Percentiles rank a stretch among this genome's conserved stretches.
These are phyloP conservation scores for Pemphigus obesinymphae DNA, from an alignment of 1,140 invertebrate genomes.

Conservation along the genomic window DNA sequence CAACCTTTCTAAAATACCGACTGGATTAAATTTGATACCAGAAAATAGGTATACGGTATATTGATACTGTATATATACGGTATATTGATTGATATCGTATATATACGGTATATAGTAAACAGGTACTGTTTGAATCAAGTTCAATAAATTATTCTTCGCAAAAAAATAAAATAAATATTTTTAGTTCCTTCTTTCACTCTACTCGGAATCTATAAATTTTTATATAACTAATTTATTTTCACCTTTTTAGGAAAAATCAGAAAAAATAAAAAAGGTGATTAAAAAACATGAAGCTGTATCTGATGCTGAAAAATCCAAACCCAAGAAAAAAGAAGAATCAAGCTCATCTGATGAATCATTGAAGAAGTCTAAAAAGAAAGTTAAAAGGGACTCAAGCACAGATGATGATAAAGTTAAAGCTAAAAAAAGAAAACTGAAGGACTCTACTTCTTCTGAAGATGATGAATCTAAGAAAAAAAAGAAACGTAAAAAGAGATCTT, in stretches of 20 bases:
- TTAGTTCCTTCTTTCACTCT: too few relatives aligned
- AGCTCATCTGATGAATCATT: conserved; percentile 55
- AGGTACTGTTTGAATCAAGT: too few relatives aligned
- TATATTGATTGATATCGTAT: too few relatives aligned
- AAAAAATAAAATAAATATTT: too few relatives aligned
- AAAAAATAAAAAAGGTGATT: not conserved
- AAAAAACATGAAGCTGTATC: conserved; percentile 18
- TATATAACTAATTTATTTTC: too few relatives aligned
- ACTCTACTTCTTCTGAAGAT: conserved; percentile 56
- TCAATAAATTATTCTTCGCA: too few relatives aligned
- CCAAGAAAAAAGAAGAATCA: conserved; percentile 51
- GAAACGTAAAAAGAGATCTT: conserved; percentile 60
- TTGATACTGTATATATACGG: too few relatives aligned
- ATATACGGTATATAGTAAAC: too few relatives aligned
- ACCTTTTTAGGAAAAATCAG: not conserved
- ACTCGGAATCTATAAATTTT: too few relatives aligned
- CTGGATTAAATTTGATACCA: too few relatives aligned
- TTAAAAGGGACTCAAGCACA: conserved; percentile 55
- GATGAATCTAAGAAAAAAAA: conserved; percentile 64
- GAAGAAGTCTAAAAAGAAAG: conserved; percentile 54
- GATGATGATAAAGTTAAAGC: conserved; percentile 52
- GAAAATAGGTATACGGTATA: too few relatives aligned
- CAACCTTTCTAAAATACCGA: too few relatives aligned
- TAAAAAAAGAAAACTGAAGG: conserved; percentile 53
- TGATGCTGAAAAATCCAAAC: not conserved